Evolutionary conservation across 2,888 invertebrate species (phyloP), one percentile per base, ranked within the genome.

Genomic region (Spilosoma lubricipeda): DNA sequence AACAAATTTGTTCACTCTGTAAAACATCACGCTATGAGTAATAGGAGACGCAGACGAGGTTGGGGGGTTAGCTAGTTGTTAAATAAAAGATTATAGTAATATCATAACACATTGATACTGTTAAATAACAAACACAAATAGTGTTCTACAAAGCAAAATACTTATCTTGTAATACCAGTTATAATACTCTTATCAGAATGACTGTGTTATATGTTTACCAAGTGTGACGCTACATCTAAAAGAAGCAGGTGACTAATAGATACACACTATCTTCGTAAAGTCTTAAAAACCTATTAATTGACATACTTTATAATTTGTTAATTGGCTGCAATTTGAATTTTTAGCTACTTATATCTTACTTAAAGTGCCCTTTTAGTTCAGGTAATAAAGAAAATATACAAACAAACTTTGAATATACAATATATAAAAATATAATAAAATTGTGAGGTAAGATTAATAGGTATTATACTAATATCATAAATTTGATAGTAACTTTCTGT

Each of bases 201-300:
- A 72, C 18, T 63, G 30, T 63, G 20, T 73, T 69, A 75, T 71
- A 72, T 75, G 75, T 77, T 80, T 79, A 72, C 72, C 59, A 70
- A 45, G 45, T 67, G 75, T 87, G 82, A 83, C 72, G 67, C 70
- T 80, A 52, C 70, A 18, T 67, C 79, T 83, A 80, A 80, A 80
- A 81, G 76, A 73, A 67, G 75, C 72, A 64, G 11, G 73, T 86
- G 89, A 88, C 82, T 86, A 81, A 86, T 74, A 67, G 33, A 71
- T 65, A 36, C 27, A 27, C 52, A 63, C 52, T 69, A 69, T 67
- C 42, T 45, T 2, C 1, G 7, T 30, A 7, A 15, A 63, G 63
- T 30, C 63, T 27, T 27, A 18, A 63, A 63, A n/a, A 30, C 30
- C 15, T 63, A 63, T 30, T 2, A 30, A 30, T 63, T 63, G 27